Base-by-base conservation (phyloP, 2,113 vertebrate species). In the Ailurus styani region DNA sequence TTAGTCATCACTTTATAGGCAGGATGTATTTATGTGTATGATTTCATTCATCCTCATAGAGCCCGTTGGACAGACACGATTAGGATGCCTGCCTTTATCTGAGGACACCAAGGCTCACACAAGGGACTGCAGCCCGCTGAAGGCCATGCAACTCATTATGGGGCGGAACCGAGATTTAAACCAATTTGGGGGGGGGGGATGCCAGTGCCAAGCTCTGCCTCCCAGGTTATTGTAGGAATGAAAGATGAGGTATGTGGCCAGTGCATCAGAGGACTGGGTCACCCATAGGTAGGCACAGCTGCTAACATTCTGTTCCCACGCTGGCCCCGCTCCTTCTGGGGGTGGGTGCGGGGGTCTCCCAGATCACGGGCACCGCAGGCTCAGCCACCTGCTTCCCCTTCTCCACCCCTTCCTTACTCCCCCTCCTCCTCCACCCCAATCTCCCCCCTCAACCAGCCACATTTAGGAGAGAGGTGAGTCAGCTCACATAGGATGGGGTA, bases 281-380 rank as follows among this genome's bases (percentile, higher is more conserved):
- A 2, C 37, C 57, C 6, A 2, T 10, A 8, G 37, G 9, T 13
- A 12, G 52, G 13, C 50, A 3, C 7, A 5, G 27, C 34, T 15
- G 1, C 29, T 6, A 10, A 1, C 1, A 12, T 5, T 3, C 50
- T 34, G 9, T 85, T 55, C 42, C 45, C 50, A 31, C 2, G 4
- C 47, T n/a, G 27, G 18, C 9, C 31, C 47, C 7, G 29, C 66
- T 11, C n/a, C n/a, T n/a, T n/a, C n/a, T n/a, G n/a, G n/a, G n/a
- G n/a, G n/a, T n/a, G n/a, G n/a, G n/a, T n/a, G n/a, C n/a, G n/a
- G n/a, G n/a, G n/a, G n/a, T n/a, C n/a, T 31, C 45, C 72, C 72
- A 73, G 10, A 73, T 73, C 72, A 3, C 6, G 4, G 11, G 40
- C 70, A 42, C 70, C 20, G 21, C 25, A 62, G 60, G 7, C 7